phyloP scores from a whole-genome alignment of 2,113 vertebrate species.

The Nothocercus nigrocapillus region DNA sequence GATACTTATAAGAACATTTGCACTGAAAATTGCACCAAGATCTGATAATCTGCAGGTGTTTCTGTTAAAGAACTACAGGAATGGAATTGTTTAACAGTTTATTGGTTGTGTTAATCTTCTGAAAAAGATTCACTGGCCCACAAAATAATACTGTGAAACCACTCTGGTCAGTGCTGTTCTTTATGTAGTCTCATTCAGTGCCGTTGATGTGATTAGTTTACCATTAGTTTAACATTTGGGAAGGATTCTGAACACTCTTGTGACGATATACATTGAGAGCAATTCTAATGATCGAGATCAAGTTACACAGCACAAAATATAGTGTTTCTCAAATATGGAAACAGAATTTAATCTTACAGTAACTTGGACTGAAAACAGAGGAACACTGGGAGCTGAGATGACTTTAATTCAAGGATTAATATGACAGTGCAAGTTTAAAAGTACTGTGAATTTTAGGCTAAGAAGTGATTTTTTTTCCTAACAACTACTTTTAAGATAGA shows the following conservation, averaged over 20 bases:
- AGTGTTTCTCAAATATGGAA: background rate
- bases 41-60: background rate
- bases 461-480: conserved; percentile 51
- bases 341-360: background rate
- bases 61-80: background rate
- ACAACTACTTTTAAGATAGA: conserved; percentile 74
- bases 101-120: background rate
- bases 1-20: background rate
- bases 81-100: background rate
- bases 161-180: background rate
- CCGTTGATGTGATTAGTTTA: background rate
- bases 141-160: background rate
- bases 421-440: background rate
- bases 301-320: background rate
- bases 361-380: background rate
- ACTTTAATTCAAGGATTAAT: conserved; percentile 9
- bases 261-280: background rate
- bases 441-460: background rate
- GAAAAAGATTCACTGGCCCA: background rate
- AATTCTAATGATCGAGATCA: background rate
- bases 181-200: background rate
- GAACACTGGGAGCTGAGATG: background rate
- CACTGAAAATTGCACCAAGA: background rate
- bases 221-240: background rate
- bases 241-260: background rate